These are phyloP conservation scores for Cephus spinipes DNA, from an alignment of 2,888 invertebrate species.

Conservation along the genomic window DNA sequence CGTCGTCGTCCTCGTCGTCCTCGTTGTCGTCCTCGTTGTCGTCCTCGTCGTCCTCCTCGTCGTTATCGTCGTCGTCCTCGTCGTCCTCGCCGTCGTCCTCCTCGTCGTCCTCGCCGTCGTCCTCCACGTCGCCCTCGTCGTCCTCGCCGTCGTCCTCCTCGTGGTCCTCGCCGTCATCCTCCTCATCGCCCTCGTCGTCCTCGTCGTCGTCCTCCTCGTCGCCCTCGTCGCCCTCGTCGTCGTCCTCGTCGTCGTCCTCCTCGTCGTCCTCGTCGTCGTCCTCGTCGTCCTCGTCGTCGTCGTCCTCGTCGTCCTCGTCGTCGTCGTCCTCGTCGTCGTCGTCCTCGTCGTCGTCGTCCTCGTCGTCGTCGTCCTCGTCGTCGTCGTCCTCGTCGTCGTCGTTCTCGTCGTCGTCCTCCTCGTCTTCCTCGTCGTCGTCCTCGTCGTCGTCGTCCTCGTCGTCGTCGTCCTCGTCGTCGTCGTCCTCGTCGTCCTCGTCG, in stretches of 20 bases:
- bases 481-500: slow-evolving; percentile 1
- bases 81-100: too few relatives aligned
- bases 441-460: background rate
- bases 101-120: too few relatives aligned
- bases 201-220: background rate
- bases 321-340: slow-evolving; percentile 1
- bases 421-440: slow-evolving; percentile 1
- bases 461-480: background rate
- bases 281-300: slow-evolving; percentile 1
- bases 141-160: too few relatives aligned
- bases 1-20: too few relatives aligned
- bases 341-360: background rate
- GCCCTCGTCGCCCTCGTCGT: too few relatives aligned
- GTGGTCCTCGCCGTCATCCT: too few relatives aligned
- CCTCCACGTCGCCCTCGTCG: too few relatives aligned
- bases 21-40: too few relatives aligned
- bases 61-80: too few relatives aligned
- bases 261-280: background rate
- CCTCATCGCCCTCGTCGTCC: slow-evolving; percentile 1
- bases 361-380: too few relatives aligned
- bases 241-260: background rate
- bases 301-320: slow-evolving; percentile 1
- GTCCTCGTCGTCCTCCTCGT: too few relatives aligned
- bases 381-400: background rate
- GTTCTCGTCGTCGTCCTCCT: background rate